Evolutionary conservation across 2,113 vertebrate genomes (phyloP), one percentile per base, ranked within the genome.

Genomic region (Ranitomeya variabilis): DNA sequence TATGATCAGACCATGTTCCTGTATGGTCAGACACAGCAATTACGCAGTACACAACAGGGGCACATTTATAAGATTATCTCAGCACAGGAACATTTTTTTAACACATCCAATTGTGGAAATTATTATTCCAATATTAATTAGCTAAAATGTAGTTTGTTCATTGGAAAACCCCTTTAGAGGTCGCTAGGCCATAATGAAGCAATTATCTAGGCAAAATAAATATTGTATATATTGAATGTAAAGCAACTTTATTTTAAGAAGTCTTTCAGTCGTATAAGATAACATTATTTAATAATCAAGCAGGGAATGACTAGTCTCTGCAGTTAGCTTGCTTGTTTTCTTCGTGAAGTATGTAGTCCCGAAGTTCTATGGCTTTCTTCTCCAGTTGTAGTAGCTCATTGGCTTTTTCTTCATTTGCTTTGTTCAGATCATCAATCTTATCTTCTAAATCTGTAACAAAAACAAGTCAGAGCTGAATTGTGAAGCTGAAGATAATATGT

Each of bases 401-500:
- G 26, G 89, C 94, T 91, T 96, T 97, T 8, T 94, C 89, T 87
- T 94, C 91, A 90, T 95, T 96, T 16, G 80, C 92, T 91, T 91
- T 89, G 78, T 93, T 91, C 83, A 95, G 90, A 60, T 93, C 88
- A 87, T 93, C 90, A 88, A 97, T 96, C 90, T 90, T 96, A 91
- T 95, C 91, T 93, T 97, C 96, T 92, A 98, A 90, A 83, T 95
- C 97, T 97, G 92, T 90, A 95, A 94, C 19, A 16, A 62, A 81
- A 81, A 83, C 18, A 55, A 18, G 59, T 66, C 37, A 83, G 64
- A n/a, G 19, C 0, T 83, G 62, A 21, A 66, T 57, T 79, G 77
- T 79, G 78, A 59, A 80, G 23, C n/a, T 80, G 78, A 80, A 59
- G 13, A 31, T 80, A n/a, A n/a, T n/a, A n/a, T n/a, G n/a, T n/a